Evolutionary conservation across 2,888 invertebrate genomes (phyloP), one percentile per base, ranked within the genome.

Genomic region (Rhimphoctona megacephalus): DNA sequence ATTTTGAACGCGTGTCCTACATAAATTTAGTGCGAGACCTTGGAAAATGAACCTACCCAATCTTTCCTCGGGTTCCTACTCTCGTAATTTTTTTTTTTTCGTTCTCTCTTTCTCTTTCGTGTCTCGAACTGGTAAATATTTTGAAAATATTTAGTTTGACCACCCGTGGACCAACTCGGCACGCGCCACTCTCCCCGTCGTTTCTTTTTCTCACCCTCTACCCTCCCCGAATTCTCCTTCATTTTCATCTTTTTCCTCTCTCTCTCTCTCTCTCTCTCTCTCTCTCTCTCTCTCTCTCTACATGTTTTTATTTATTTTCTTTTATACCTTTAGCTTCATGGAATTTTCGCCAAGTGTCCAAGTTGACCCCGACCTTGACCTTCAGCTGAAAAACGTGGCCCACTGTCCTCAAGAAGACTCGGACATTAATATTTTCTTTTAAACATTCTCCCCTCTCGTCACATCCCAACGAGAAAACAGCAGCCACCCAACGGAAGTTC

Each of bases 71-170:
- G 22, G 7, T 46, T 46, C 17, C 30, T 30, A 4, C 30, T 49
- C 39, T 72, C 64, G 72, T 46, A 46, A 69, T 74, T 17, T 74
- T 57, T 70, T 25, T 2, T 33, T 25, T 1, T 19, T 19, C 43
- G 25, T 17, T 43, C 46, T 19, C 52, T 39, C 30, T 14, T 46
- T 49, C 30, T 25, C 33, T 49, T 36, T 57, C 79, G 67, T 46
- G 25, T 66, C 30, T 74, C 46, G 33, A 46, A 36, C 72, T 76
- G 81, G 80, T 85, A 87, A 89, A 88, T 88, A 89, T 89, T 89
- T 88, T 88, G 72, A 86, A 88, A 89, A 88, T 87, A 89, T 89
- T 89, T 83, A 88, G 64, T 36, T 22, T 11, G 74, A 81, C 83
- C 89, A 79, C 89, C 88, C 87, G 87, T 72, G 67, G 81, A 81